A percentile compares a stretch with the other conserved stretches of the same genome.
Conservation (phyloP, 2,797 vertebrate species). For the Perodicticus potto region DNA sequence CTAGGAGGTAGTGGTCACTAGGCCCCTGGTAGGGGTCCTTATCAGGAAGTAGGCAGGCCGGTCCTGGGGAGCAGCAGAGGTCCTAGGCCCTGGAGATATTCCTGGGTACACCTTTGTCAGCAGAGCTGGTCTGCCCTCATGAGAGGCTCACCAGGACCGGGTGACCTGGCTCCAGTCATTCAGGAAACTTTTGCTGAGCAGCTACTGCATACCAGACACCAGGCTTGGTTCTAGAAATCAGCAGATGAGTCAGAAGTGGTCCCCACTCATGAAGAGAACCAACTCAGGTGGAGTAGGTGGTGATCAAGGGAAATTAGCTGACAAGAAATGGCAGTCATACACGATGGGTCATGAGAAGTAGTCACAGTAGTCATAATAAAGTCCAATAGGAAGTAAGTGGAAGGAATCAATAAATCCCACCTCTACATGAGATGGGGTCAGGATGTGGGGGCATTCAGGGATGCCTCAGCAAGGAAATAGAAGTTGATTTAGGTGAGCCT, state of each 20-base stretch:
- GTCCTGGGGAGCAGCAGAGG: neutral
- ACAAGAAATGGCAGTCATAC: neutral
- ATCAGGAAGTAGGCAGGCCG: neutral
- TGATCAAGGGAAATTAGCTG: neutral
- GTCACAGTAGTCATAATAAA: neutral
- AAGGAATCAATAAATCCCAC: neutral
- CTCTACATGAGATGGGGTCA: neutral
- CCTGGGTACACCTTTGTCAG: neutral
- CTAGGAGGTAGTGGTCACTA: neutral
- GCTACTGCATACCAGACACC: neutral
- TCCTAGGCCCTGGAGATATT: neutral
- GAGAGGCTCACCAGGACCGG: neutral
- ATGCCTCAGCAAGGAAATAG: neutral
- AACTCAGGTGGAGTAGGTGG: neutral
- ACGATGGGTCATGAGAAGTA: neutral
- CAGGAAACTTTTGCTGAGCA: neutral
- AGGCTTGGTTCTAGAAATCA: neutral
- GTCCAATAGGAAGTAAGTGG: neutral
- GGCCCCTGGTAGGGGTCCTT: neutral
- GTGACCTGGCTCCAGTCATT: neutral
- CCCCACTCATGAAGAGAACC: neutral
- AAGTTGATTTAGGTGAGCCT: neutral
- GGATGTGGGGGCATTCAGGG: neutral
- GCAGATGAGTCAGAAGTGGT: neutral
- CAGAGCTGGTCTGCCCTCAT: neutral